A percentile compares a stretch with the other conserved stretches of the same genome.
phyloP scores from a whole-genome alignment of 2,888 invertebrate genomes.

The Gasteruption jaculator region DNA sequence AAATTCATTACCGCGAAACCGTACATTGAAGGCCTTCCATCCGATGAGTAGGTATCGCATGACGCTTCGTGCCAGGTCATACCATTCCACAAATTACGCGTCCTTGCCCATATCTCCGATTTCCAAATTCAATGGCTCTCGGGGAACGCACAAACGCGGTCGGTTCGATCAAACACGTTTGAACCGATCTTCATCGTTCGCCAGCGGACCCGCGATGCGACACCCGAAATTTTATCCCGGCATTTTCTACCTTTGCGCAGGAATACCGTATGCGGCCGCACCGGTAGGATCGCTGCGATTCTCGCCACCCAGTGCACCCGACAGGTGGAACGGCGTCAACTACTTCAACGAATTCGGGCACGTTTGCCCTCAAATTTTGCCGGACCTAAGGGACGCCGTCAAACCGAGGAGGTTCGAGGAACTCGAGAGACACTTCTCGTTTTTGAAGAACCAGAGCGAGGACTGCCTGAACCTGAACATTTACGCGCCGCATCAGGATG shows the following conservation, averaged over 20 bases:
- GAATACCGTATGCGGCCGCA: slow-evolving; percentile 78
- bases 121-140: too few species aligned
- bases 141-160: too few species aligned
- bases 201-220: too few species aligned
- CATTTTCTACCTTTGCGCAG: slow-evolving; percentile 29
- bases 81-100: too few species aligned
- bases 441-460: slow-evolving; percentile 68
- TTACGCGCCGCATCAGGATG: slow-evolving; percentile 70
- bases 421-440: slow-evolving; percentile 68
- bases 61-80: too few species aligned
- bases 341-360: slow-evolving; percentile 70
- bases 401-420: slow-evolving; percentile 66
- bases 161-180: too few species aligned
- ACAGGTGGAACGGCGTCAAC: slow-evolving; percentile 72
- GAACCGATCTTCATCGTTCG: too few species aligned
- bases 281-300: slow-evolving; percentile 72
- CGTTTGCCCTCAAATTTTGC: slow-evolving; percentile 83
- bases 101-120: too few species aligned
- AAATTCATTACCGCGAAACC: too few species aligned
- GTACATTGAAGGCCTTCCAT: too few species aligned
- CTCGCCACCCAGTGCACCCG: slow-evolving; percentile 81
- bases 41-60: too few species aligned
- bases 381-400: slow-evolving; percentile 60
- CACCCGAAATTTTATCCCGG: too few species aligned
- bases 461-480: slow-evolving; percentile 92